Percentiles rank a stretch among this genome's conserved stretches.
Evolutionary conservation across 2,888 invertebrate species (phyloP).

Genomic region (Apomyelois bistriatella): DNA sequence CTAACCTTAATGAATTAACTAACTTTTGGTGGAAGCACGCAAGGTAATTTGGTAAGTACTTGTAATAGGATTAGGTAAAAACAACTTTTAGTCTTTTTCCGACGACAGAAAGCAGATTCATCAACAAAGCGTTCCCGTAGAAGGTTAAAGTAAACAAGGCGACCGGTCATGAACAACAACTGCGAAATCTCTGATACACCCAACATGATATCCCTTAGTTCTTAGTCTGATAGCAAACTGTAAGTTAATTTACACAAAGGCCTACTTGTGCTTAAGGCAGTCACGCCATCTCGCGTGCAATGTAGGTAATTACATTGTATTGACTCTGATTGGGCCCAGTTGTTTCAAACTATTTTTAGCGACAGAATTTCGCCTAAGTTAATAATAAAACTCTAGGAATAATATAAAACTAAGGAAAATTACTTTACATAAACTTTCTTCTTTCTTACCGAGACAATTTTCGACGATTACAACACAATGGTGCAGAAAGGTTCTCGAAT

Average conservation of each 20-base stretch:
- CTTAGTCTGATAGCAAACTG: background rate
- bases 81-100: too few relatives aligned
- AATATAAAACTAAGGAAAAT: background rate
- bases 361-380: background rate
- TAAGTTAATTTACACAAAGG: slow-evolving; percentile 8
- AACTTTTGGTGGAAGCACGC: too few relatives aligned
- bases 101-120: too few relatives aligned
- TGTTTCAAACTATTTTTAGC: background rate
- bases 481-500: too few relatives aligned
- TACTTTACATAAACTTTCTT: too few relatives aligned
- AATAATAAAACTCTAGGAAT: background rate
- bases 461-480: too few relatives aligned
- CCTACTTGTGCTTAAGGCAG: slow-evolving; percentile 1
- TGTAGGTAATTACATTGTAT: slow-evolving; percentile 20
- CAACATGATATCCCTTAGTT: background rate
- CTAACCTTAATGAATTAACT: too few relatives aligned
- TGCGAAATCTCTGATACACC: background rate
- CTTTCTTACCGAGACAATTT: too few relatives aligned
- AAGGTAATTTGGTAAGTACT: too few relatives aligned
- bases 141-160: too few relatives aligned
- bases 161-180: background rate
- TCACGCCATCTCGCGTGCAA: slow-evolving; percentile 23
- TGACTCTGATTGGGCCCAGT: slow-evolving; percentile 8
- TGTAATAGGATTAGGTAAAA: too few relatives aligned
- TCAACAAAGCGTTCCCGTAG: too few relatives aligned